Evolutionary conservation across 2,797 vertebrate genomes (phyloP).

Genomic region (Falco biarmicus): DNA sequence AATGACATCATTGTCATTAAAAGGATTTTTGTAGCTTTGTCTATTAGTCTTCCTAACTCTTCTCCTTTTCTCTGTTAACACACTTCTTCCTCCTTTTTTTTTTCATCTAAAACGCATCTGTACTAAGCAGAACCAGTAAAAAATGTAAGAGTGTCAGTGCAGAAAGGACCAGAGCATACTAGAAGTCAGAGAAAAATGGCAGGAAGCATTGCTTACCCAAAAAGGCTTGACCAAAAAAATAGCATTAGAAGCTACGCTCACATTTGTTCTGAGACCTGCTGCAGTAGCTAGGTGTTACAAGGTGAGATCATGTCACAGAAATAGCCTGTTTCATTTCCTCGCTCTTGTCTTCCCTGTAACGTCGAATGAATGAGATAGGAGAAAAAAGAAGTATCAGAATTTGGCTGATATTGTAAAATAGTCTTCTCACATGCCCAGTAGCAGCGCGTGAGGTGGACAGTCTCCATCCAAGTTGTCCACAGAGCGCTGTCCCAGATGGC

Average conservation of each 20-base stretch:
- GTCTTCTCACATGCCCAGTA: background rate
- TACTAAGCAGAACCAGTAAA: background rate
- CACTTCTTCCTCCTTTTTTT: no score
- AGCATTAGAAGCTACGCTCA: background rate
- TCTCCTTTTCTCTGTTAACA: background rate
- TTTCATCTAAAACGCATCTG: background rate
- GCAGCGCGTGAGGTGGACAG: background rate
- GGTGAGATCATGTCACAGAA: constrained; percentile 55
- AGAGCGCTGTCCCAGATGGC: background rate
- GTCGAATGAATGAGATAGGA: background rate
- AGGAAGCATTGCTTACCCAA: background rate
- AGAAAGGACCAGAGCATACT: background rate
- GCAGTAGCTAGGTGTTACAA: background rate
- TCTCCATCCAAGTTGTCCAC: background rate
- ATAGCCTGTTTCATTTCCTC: constrained; percentile 32
- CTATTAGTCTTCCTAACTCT: background rate
- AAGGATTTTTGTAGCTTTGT: background rate
- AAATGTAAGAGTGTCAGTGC: background rate
- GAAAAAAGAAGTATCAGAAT: background rate
- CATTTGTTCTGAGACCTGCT: background rate
- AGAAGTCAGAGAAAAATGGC: background rate
- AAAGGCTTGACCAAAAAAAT: background rate
- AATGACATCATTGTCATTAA: background rate
- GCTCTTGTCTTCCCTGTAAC: background rate
- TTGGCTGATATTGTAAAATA: background rate